Percentiles rank a stretch among this genome's conserved stretches.
phyloP scores from a whole-genome alignment of 2,888 invertebrate species.

The Dasypogon diadema region DNA sequence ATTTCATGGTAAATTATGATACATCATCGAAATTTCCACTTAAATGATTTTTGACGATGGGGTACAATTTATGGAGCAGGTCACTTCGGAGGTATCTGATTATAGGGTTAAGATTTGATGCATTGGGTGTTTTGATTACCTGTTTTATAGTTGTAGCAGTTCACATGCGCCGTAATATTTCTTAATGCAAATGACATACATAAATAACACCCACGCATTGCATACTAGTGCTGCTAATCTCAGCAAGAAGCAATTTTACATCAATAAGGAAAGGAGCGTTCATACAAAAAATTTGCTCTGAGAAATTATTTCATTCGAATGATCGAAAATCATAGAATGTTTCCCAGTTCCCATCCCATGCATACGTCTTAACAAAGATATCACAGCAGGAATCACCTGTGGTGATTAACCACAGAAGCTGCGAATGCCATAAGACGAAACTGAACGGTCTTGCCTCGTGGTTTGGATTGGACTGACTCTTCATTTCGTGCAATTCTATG shows the following conservation, averaged over 20 bases:
- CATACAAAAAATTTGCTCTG: neutral
- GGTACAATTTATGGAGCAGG: neutral
- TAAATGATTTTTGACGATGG: neutral
- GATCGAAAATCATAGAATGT: neutral
- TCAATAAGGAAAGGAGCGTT: neutral
- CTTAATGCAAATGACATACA: neutral
- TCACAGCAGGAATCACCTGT: conserved; percentile 22
- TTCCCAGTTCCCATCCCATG: too few species aligned
- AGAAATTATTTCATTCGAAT: neutral
- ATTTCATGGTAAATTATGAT: neutral
- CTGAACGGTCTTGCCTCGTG: too few species aligned
- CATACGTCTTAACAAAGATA: conserved; percentile 17
- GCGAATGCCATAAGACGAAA: neutral
- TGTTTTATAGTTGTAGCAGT: too few species aligned
- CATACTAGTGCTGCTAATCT: neutral
- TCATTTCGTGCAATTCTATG: conserved; percentile 3
- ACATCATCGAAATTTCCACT: neutral
- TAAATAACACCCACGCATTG: neutral
- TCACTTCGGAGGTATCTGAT: neutral
- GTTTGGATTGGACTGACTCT: neutral
- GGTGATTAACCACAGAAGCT: neutral
- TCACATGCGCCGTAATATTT: too few species aligned
- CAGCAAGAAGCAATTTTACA: neutral
- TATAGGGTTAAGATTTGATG: neutral
- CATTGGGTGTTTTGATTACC: too few species aligned